Percentiles rank a stretch among this genome's conserved stretches.
Conservation (phyloP, 2,888 invertebrate genomes). For the Allacma fusca region DNA sequence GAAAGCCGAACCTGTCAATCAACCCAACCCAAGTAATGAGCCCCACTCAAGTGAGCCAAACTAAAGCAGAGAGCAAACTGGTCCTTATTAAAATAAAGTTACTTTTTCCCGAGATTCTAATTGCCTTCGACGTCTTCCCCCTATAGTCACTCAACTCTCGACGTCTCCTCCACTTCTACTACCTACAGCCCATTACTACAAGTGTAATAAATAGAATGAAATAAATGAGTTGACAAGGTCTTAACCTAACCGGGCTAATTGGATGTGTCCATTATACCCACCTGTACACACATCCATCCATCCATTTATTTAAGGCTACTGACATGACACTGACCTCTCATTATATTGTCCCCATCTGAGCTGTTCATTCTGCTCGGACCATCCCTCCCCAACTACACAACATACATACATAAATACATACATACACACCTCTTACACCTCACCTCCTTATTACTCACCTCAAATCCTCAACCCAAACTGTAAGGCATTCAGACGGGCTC, state of each 20-base stretch:
- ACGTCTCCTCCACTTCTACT: conserved; percentile 16
- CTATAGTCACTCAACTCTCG: conserved; percentile 13
- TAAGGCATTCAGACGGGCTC: no score
- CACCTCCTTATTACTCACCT: no score
- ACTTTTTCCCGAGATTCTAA: conserved; percentile 43
- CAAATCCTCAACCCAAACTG: no score
- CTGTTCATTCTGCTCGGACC: background rate
- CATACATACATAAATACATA: background rate
- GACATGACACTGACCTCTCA: conserved; percentile 42
- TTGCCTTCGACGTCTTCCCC: conserved; percentile 43
- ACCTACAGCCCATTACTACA: conserved; percentile 37
- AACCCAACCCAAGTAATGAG: conserved; percentile 58
- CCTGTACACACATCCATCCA: conserved; percentile 40
- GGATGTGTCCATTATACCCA: conserved; percentile 58
- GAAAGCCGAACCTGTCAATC: conserved; percentile 58
- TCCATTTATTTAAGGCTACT: conserved; percentile 38
- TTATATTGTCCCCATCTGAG: conserved; percentile 35
- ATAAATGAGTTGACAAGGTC: conserved; percentile 61
- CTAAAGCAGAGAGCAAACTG: conserved; percentile 33
- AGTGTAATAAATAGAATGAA: conserved; percentile 48
- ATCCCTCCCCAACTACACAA: background rate
- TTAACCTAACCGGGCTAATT: conserved; percentile 59
- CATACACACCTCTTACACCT: background rate
- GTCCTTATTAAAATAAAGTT: conserved; percentile 44
- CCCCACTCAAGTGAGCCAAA: conserved; percentile 42